Percentiles rank a stretch among this genome's conserved stretches.
Conservation (phyloP, 2,113 vertebrate species). For the Cathartes aura region DNA sequence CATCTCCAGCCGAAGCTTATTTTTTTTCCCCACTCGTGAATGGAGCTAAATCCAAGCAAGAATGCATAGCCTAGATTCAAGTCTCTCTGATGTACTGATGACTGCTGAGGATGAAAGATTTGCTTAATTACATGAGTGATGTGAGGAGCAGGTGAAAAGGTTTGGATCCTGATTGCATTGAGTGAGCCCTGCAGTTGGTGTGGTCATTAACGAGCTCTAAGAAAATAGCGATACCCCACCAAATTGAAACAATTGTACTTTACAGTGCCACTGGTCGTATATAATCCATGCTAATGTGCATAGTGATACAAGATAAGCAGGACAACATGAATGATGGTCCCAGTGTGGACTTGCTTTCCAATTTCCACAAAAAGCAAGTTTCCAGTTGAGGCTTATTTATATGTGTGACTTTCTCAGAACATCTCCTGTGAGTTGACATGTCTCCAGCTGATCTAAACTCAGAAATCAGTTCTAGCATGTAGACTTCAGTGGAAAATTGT, state of each 20-base stretch:
- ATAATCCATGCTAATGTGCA: not conserved
- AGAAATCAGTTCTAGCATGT: constrained; percentile 16
- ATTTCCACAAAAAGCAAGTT: not conserved
- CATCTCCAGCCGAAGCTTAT: not conserved
- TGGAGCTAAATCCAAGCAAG: not conserved
- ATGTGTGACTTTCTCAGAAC: not conserved
- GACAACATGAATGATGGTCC: not conserved
- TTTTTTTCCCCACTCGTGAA: not conserved
- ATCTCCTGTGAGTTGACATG: not conserved
- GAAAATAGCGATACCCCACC: not conserved
- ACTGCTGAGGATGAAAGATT: not conserved
- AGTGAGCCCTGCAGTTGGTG: not conserved
- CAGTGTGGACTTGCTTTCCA: not conserved
- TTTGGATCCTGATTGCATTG: not conserved
- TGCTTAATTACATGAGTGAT: not conserved
- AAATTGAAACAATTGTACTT: not conserved
- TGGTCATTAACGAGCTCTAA: not conserved
- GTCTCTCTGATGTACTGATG: not conserved
- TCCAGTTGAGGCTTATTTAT: not conserved
- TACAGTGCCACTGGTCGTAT: not conserved
- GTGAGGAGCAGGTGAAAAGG: not conserved
- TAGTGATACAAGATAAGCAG: not conserved
- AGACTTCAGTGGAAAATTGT: constrained; percentile 19
- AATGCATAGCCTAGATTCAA: not conserved
- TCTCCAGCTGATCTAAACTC: constrained; percentile 17